Conservation (phyloP, 2,113 vertebrate species). For the Cephalopholis sonnerati region DNA sequence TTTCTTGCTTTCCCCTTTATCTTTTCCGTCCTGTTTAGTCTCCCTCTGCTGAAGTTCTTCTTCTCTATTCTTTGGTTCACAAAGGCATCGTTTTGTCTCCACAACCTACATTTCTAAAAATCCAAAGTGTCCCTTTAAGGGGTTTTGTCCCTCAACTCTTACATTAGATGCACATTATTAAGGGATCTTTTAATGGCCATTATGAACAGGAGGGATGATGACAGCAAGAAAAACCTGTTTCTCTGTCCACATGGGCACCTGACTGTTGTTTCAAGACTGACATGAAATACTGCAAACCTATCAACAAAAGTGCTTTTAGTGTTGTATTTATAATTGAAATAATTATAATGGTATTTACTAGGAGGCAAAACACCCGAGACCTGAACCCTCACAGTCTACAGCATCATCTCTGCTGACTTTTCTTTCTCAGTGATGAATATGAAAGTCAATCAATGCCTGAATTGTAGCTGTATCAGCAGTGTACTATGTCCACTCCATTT, state of each 20-base stretch:
- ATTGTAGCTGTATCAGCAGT: not conserved
- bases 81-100: too few species aligned
- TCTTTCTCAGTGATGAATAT: not conserved
- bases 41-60: too few species aligned
- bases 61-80: too few species aligned
- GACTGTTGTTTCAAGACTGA: not conserved
- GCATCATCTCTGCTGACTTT: not conserved
- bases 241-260: not conserved
- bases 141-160: not conserved
- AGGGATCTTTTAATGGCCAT: not conserved
- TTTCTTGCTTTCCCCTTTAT: too few species aligned
- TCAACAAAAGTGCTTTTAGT: not conserved
- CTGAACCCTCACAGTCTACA: not conserved
- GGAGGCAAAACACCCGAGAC: not conserved
- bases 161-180: not conserved
- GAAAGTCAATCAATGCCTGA: not conserved
- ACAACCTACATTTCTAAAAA: too few species aligned
- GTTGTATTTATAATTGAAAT: not conserved
- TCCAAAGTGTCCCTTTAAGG: too few species aligned
- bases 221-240: not conserved
- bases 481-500: not conserved
- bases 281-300: not conserved
- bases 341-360: not conserved
- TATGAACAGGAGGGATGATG: not conserved
- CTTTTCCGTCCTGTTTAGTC: too few species aligned